A percentile compares a stretch with the other conserved stretches of the same genome.
Evolutionary conservation across 2,113 vertebrate genomes (phyloP).

Genomic region (Bubo blakistoni): DNA sequence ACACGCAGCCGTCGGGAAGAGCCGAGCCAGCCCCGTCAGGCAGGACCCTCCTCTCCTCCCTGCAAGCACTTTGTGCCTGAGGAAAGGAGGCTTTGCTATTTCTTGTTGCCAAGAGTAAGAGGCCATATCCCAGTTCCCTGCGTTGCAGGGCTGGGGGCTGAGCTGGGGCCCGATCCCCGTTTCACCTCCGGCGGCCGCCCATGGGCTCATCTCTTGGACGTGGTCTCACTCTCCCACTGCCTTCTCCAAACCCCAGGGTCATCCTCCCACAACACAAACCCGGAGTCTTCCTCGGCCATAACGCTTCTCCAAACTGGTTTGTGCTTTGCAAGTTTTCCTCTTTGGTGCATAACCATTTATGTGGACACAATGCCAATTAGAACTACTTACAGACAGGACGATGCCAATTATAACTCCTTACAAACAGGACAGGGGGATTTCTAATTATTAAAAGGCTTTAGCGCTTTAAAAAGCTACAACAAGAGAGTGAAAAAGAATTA

Average conservation of each 20-base stretch:
- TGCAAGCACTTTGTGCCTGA: not conserved
- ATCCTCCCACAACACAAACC: rapidly evolving
- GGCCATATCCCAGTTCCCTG: rapidly evolving
- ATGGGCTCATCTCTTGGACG: rapidly evolving
- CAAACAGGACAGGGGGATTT: not conserved
- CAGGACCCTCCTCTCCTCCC: not conserved
- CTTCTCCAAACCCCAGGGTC: not conserved
- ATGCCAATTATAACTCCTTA: not conserved
- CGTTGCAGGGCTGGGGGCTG: rapidly evolving
- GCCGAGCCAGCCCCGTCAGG: rapidly evolving
- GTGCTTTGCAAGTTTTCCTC: not conserved
- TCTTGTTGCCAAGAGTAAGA: not conserved
- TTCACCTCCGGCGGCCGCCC: rapidly evolving
- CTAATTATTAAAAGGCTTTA: slow-evolving; percentile 34
- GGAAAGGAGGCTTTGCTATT: not conserved
- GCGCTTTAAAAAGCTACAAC: not conserved
- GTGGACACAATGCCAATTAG: not conserved
- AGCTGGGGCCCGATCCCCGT: not conserved
- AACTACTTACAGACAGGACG: not conserved
- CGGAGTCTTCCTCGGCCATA: rapidly evolving
- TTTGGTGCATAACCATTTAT: not conserved
- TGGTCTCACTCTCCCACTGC: rapidly evolving
- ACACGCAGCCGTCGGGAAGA: rapidly evolving
- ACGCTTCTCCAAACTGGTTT: rapidly evolving
- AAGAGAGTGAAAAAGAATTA: slow-evolving; percentile 36